Percentiles rank a stretch among this genome's conserved stretches.
phyloP scores from a whole-genome alignment of 2,888 invertebrate genomes.

The Ophion obscuratus region DNA sequence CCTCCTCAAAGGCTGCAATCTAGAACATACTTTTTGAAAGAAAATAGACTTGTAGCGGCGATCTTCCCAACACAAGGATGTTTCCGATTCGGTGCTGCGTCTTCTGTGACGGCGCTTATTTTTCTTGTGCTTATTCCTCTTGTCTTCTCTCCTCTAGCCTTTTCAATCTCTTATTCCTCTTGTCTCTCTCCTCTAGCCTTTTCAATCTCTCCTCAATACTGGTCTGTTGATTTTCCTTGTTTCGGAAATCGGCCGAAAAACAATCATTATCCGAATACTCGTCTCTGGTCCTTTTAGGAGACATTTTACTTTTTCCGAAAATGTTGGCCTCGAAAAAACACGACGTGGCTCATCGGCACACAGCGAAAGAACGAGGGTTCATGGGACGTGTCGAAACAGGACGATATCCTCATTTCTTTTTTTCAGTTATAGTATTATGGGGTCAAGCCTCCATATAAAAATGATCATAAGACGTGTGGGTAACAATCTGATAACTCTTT shows the following conservation, averaged over 20 bases:
- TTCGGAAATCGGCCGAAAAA: constrained; percentile 2
- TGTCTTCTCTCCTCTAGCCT: too few species aligned
- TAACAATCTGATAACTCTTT: too few species aligned
- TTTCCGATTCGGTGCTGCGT: constrained; percentile 14
- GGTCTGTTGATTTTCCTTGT: not conserved
- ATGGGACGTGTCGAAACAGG: too few species aligned
- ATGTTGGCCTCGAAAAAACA: too few species aligned
- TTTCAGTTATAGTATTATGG: too few species aligned
- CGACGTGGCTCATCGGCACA: too few species aligned
- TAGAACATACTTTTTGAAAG: not conserved
- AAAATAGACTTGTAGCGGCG: not conserved
- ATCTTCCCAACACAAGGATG: not conserved
- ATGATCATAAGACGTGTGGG: too few species aligned
- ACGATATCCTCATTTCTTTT: too few species aligned
- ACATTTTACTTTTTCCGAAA: too few species aligned
- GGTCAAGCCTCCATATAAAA: too few species aligned
- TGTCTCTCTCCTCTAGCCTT: not conserved
- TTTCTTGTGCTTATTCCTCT: constrained; percentile 8
- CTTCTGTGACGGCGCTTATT: constrained; percentile 10
- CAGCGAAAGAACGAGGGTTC: too few species aligned
- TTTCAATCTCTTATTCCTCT: too few species aligned
- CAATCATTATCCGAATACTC: not conserved
- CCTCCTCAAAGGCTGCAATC: not conserved
- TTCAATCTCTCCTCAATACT: constrained; percentile 7
- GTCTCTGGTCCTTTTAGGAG: not conserved